Evolutionary conservation across 2,888 invertebrate genomes (phyloP).

Genomic region (Trachelus stipa): DNA sequence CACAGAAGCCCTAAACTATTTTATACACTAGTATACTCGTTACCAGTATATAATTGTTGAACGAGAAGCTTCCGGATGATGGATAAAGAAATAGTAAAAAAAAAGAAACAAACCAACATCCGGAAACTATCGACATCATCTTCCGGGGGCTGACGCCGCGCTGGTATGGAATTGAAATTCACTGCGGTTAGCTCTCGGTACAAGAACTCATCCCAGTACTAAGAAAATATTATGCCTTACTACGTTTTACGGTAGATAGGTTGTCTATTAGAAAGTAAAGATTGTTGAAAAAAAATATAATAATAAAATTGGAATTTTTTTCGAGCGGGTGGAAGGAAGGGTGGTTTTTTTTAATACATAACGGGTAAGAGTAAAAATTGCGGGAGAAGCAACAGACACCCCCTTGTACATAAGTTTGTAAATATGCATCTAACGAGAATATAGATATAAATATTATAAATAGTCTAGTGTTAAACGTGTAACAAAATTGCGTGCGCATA

Average conservation of each 20-base stretch:
- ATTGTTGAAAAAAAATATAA: background rate
- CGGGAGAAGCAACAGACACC: background rate
- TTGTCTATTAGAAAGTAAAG: background rate
- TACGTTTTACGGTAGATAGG: constrained; percentile 2
- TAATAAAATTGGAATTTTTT: background rate
- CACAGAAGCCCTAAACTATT: background rate
- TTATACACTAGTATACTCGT: constrained; percentile 2
- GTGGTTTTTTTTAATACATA: background rate
- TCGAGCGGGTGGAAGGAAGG: constrained; percentile 1
- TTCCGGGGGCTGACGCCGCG: background rate
- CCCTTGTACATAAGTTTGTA: constrained; percentile 46
- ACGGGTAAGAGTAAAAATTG: constrained; percentile 13
- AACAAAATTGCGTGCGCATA: background rate
- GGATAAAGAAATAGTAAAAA: background rate
- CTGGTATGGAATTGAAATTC: background rate
- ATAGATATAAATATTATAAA: constrained; percentile 19
- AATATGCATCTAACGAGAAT: constrained; percentile 55
- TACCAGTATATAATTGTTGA: constrained; percentile 1
- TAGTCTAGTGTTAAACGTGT: background rate
- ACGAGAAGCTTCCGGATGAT: background rate
- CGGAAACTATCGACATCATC: background rate
- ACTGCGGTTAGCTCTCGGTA: background rate
- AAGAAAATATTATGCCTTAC: constrained; percentile 14
- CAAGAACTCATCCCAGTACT: constrained; percentile 21
- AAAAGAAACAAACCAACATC: background rate